These are phyloP conservation scores for Zosterops pallidus DNA, from an alignment of 2,113 vertebrate genomes.

Conservation along the genomic window DNA sequence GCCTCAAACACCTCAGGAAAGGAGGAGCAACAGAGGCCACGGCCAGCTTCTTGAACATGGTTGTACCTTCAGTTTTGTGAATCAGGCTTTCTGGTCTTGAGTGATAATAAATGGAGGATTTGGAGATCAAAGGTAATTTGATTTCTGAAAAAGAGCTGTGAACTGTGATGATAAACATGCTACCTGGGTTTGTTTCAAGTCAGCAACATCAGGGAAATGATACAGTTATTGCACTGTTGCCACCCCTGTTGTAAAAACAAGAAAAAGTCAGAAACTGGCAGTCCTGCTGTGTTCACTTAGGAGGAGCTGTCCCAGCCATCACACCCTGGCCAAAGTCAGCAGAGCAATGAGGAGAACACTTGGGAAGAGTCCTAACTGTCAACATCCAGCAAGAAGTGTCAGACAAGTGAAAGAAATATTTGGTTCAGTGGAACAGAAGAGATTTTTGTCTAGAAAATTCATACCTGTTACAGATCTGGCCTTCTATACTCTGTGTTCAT, in stretches of 20 bases:
- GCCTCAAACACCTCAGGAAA: background rate
- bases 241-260: background rate
- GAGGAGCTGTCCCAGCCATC: background rate
- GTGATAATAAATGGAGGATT: background rate
- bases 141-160: background rate
- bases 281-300: background rate
- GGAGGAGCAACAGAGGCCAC: background rate
- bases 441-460: background rate
- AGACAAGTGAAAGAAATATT: background rate
- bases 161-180: background rate
- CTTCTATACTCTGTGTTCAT: background rate
- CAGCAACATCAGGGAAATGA: background rate
- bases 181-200: background rate
- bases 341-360: background rate
- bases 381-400: background rate
- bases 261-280: background rate
- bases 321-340: background rate
- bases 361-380: background rate
- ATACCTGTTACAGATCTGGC: background rate
- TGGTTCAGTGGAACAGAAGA: background rate
- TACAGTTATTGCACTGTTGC: background rate
- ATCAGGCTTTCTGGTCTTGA: background rate
- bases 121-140: slow-evolving; percentile 20
- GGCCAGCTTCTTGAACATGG: background rate
- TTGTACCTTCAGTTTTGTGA: background rate